A percentile compares a stretch with the other conserved stretches of the same genome.
Evolutionary conservation across 2,797 vertebrate species (phyloP).

Genomic region (Rhinoraja longicauda): DNA sequence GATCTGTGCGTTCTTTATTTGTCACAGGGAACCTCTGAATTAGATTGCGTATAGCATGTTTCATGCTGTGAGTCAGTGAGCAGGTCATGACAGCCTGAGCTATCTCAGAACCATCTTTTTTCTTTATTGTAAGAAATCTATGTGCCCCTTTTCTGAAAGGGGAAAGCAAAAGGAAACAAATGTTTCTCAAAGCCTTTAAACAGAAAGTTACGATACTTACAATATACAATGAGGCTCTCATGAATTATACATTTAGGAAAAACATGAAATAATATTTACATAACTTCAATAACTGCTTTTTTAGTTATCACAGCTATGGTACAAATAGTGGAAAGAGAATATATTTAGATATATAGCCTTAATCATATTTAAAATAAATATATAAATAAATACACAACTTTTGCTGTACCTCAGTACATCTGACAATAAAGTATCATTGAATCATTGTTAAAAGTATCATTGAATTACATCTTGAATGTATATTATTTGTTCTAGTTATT

Average conservation of each 20-base stretch:
- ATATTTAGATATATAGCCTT: not conserved
- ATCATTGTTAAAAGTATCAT: no score
- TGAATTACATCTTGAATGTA: not conserved
- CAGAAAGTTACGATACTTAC: not conserved
- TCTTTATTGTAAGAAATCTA: slow-evolving; percentile 78
- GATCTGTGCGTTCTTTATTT: slow-evolving; percentile 72
- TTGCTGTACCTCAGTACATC: no score
- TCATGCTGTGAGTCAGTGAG: slow-evolving; percentile 62
- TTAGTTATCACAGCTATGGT: not conserved
- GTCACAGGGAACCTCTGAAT: slow-evolving; percentile 78
- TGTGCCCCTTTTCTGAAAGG: slow-evolving; percentile 70
- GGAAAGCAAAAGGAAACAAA: slow-evolving; percentile 38
- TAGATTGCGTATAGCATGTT: slow-evolving; percentile 60
- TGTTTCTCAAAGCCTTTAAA: not conserved
- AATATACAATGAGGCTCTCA: not conserved
- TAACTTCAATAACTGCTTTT: not conserved
- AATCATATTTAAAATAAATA: not conserved
- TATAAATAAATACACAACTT: not conserved
- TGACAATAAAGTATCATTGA: no score
- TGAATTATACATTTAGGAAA: not conserved
- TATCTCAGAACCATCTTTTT: slow-evolving; percentile 68
- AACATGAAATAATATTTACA: not conserved
- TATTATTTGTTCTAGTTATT: not conserved
- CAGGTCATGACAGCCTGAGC: slow-evolving; percentile 65
- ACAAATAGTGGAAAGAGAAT: not conserved